Conservation (phyloP, 1,140 invertebrate species). For the Apis cerana region DNA sequence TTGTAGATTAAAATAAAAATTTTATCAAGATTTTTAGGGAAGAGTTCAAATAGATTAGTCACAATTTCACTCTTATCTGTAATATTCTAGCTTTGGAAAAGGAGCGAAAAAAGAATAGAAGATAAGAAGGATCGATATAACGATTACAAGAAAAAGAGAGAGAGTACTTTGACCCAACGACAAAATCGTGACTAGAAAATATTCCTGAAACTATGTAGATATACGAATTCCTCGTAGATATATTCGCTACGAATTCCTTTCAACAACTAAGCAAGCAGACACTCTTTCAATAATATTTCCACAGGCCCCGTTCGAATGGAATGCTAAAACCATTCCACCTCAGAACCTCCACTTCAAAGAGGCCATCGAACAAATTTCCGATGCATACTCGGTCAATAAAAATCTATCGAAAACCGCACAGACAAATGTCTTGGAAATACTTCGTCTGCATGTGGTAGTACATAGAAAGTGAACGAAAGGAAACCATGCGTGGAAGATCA, state of each 20-base stretch:
- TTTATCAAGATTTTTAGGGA: not conserved
- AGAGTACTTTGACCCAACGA: not conserved
- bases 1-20: no score
- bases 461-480: slow-evolving; percentile 35
- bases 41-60: not conserved
- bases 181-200: not conserved
- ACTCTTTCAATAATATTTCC: not conserved
- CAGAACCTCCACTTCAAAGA: not conserved
- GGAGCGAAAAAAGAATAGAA: not conserved
- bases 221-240: no score
- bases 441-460: not conserved
- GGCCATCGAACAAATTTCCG: not conserved
- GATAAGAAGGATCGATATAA: not conserved
- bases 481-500: slow-evolving; percentile 44
- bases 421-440: slow-evolving; percentile 24
- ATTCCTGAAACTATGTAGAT: not conserved
- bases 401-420: not conserved
- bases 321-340: not conserved
- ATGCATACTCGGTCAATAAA: not conserved
- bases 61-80: not conserved
- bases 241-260: not conserved
- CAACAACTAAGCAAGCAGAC: not conserved
- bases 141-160: not conserved
- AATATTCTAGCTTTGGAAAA: no score
- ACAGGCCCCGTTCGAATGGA: no score